phyloP scores from a whole-genome alignment of 1,140 invertebrate genomes.

The Trichonephila clavipes region DNA sequence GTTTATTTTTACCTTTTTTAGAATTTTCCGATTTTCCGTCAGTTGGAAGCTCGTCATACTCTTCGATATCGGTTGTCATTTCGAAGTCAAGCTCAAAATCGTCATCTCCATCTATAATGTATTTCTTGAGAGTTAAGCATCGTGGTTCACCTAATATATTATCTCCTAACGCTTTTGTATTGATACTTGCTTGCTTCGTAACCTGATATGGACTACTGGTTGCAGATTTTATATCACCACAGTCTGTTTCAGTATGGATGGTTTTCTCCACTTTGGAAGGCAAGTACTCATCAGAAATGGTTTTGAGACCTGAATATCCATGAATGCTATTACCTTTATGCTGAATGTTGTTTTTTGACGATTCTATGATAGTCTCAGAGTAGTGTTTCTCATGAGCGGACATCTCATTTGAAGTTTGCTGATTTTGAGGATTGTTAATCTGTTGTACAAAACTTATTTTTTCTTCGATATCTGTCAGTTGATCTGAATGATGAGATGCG shows the following conservation, averaged over 20 bases:
- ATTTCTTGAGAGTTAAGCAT: constrained; percentile 38
- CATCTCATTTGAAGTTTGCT: neutral
- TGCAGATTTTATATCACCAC: neutral
- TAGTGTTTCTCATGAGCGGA: neutral
- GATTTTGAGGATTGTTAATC: neutral
- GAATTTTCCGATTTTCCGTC: neutral
- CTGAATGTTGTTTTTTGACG: neutral
- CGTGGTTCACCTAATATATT: constrained; percentile 24
- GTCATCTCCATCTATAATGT: neutral
- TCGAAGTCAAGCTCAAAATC: constrained; percentile 10
- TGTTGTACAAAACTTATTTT: neutral
- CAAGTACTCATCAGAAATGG: neutral
- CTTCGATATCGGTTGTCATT: neutral
- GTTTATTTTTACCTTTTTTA: neutral
- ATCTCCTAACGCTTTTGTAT: neutral
- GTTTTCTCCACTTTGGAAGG: neutral
- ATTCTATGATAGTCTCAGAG: neutral
- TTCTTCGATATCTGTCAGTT: neutral
- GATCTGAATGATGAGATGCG: neutral
- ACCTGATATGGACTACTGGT: neutral
- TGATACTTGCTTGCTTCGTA: neutral
- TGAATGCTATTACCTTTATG: neutral
- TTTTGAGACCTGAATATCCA: neutral
- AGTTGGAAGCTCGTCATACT: neutral
- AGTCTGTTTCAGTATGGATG: neutral